Percentiles rank a stretch among this genome's conserved stretches.
Conservation (phyloP, 2,113 vertebrate genomes). For the Thalassarche chlororhynchos region DNA sequence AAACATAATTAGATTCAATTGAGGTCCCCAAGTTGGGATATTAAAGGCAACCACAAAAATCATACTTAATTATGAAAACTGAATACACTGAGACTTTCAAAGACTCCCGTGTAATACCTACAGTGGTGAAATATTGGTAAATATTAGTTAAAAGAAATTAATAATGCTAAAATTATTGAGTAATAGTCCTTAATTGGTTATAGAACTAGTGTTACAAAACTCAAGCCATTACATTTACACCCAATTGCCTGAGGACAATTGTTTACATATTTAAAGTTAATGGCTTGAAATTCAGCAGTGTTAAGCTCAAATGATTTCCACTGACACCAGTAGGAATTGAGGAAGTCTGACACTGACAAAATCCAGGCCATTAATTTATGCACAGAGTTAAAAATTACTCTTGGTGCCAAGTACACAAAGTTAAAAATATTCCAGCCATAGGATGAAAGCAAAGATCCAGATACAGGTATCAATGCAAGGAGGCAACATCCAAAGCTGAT, state of each 20-base stretch:
- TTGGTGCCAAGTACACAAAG: neutral
- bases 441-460: neutral
- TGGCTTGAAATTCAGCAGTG: neutral
- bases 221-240: neutral
- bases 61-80: constrained; percentile 59
- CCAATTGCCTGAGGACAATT: neutral
- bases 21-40: constrained; percentile 47
- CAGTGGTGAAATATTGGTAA: neutral
- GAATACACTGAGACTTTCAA: constrained; percentile 26
- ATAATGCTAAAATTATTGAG: neutral
- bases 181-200: neutral
- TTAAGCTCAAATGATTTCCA: neutral
- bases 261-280: constrained; percentile 16
- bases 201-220: neutral
- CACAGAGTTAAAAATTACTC: neutral
- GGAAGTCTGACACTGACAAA: neutral
- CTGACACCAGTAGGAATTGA: neutral
- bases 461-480: neutral
- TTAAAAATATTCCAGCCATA: neutral
- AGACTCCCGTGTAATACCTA: neutral
- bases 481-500: neutral
- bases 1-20: constrained; percentile 70
- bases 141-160: constrained; percentile 10
- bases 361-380: neutral
- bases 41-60: constrained; percentile 56